phyloP scores from a whole-genome alignment of 2,797 vertebrate genomes.

The Hypotaenidia okinawae region DNA sequence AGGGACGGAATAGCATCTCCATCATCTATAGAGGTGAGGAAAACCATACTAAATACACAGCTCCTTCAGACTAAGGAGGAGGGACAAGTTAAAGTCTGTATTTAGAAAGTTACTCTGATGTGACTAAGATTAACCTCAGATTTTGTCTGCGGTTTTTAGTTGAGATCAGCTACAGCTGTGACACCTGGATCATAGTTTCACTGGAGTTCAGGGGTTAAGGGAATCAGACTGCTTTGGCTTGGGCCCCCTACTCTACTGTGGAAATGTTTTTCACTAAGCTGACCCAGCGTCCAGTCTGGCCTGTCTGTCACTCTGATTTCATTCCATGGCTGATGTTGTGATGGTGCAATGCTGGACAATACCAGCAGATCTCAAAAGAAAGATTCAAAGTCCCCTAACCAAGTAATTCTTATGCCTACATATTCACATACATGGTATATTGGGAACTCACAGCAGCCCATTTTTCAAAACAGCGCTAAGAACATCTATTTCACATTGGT shows the following conservation, averaged over 20 bases:
- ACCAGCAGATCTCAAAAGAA: neutral
- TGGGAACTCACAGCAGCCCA: neutral
- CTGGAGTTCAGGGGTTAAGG: neutral
- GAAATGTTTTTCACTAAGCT: neutral
- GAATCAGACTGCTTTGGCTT: neutral
- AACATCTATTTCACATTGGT: neutral
- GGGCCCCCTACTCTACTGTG: rapidly evolving
- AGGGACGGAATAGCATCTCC: neutral
- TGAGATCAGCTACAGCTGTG: neutral
- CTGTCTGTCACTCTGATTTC: neutral
- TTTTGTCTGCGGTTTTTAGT: neutral
- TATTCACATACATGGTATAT: neutral
- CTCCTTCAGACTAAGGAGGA: neutral
- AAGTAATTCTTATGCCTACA: neutral
- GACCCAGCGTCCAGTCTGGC: neutral
- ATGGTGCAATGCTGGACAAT: neutral
- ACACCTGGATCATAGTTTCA: neutral
- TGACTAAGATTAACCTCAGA: neutral
- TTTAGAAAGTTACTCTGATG: neutral
- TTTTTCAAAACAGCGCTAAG: neutral
- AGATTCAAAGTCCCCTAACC: neutral
- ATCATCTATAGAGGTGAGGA: neutral
- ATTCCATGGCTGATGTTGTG: neutral
- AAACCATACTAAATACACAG: neutral
- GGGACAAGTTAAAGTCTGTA: neutral